phyloP scores from a whole-genome alignment of 2,888 invertebrate species.

The Pheosia gnoma region DNA sequence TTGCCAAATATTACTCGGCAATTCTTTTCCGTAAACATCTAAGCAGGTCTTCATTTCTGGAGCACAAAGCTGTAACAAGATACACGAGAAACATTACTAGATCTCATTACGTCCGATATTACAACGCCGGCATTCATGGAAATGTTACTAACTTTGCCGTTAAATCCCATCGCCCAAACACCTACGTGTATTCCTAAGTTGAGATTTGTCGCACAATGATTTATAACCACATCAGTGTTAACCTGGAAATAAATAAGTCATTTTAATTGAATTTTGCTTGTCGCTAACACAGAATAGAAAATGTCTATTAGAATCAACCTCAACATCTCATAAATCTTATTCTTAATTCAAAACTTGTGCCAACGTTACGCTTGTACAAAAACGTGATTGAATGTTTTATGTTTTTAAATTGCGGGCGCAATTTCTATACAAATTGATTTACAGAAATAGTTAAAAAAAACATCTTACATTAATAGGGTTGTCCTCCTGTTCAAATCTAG shows the following conservation, averaged over 20 bases:
- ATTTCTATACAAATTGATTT: too few species aligned
- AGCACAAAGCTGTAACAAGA: slow-evolving; percentile 62
- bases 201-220: slow-evolving; percentile 75
- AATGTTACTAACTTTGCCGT: slow-evolving; percentile 64
- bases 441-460: too few species aligned
- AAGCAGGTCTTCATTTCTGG: slow-evolving; percentile 71
- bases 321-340: too few species aligned
- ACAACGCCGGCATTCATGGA: neutral
- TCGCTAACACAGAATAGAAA: slow-evolving; percentile 12
- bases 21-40: slow-evolving; percentile 70
- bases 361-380: neutral
- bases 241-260: slow-evolving; percentile 58
- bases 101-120: neutral
- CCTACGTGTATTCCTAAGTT: slow-evolving; percentile 69
- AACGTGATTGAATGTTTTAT: too few species aligned
- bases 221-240: slow-evolving; percentile 71
- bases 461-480: slow-evolving; percentile 54
- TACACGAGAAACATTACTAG: neutral
- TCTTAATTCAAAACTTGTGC: too few species aligned
- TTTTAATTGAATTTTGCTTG: slow-evolving; percentile 20
- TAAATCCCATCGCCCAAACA: slow-evolving; percentile 67
- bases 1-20: slow-evolving; percentile 73
- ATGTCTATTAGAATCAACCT: slow-evolving; percentile 11
- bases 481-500: slow-evolving; percentile 75
- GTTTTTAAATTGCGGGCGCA: too few species aligned